Conservation (phyloP, 2,113 vertebrate species). For the Centrocercus urophasianus region DNA sequence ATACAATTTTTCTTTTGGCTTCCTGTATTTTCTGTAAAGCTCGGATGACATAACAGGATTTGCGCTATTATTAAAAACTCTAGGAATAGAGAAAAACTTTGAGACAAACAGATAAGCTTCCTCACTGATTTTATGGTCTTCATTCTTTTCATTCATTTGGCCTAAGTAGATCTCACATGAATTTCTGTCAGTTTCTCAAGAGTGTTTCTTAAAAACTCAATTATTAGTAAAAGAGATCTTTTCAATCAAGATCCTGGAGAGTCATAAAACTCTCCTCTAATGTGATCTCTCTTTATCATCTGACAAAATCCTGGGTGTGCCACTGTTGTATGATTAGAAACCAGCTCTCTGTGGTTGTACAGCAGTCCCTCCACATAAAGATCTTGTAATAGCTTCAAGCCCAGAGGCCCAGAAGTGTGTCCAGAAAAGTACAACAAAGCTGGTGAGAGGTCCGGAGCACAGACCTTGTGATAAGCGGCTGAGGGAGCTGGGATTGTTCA, state of each 20-base stretch:
- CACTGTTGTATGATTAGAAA: neutral
- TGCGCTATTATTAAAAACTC: neutral
- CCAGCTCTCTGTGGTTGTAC: neutral
- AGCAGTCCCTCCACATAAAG: neutral
- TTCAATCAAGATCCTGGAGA: neutral
- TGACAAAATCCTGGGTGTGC: neutral
- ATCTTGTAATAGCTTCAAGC: neutral
- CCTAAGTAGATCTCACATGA: neutral
- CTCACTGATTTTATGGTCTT: neutral
- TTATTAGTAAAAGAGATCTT: neutral
- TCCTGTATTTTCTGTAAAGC: neutral
- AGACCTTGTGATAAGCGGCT: too few relatives aligned
- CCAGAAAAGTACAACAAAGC: too few relatives aligned
- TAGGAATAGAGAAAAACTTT: neutral
- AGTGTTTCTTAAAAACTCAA: neutral
- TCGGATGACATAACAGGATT: neutral
- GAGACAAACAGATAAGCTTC: neutral
- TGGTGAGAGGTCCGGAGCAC: too few relatives aligned
- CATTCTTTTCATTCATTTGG: neutral
- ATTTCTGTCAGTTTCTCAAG: neutral
- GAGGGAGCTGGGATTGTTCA: too few relatives aligned
- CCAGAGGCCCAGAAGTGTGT: too few relatives aligned
- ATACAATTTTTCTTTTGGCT: neutral
- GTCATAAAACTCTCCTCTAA: neutral
- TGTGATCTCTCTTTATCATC: neutral